Conservation (phyloP, 2,797 vertebrate species). For the Sebastolobus alascanus region DNA sequence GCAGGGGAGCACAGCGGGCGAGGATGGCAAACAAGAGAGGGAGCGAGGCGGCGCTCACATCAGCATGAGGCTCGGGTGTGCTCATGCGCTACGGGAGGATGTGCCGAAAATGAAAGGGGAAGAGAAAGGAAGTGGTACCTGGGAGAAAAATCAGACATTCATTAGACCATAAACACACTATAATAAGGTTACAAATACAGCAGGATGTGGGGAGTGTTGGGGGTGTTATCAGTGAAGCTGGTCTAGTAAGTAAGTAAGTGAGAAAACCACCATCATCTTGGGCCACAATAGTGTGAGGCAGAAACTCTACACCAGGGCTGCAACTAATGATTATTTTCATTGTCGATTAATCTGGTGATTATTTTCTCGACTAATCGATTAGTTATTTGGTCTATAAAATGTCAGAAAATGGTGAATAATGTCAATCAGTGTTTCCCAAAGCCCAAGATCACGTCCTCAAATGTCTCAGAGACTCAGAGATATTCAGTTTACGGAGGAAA, state of each 20-base stretch:
- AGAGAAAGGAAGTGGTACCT: constrained; percentile 41
- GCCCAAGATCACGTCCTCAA: too few relatives aligned
- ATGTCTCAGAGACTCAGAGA: too few relatives aligned
- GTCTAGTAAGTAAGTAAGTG: too few relatives aligned
- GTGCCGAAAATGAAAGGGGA: constrained; percentile 11
- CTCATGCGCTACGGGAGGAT: constrained; percentile 49
- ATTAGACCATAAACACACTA: neutral
- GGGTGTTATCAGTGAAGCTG: neutral
- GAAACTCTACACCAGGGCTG: neutral
- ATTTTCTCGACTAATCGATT: too few relatives aligned
- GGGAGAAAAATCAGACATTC: constrained; percentile 24
- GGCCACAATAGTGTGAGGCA: neutral
- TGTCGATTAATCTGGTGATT: too few relatives aligned
- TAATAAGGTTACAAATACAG: neutral
- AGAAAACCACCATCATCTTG: neutral
- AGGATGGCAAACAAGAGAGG: constrained; percentile 52
- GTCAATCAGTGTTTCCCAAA: too few relatives aligned
- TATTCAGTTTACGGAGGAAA: too few relatives aligned
- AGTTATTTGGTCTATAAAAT: too few relatives aligned
- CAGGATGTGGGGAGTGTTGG: neutral
- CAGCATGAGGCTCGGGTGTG: constrained; percentile 54
- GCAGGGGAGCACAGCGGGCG: constrained; percentile 46
- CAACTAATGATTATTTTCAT: too few relatives aligned
- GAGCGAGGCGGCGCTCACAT: constrained; percentile 70
- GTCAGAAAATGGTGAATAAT: too few relatives aligned